Conservation (phyloP, 2,888 invertebrate genomes). For the Ennomos erosarius region DNA sequence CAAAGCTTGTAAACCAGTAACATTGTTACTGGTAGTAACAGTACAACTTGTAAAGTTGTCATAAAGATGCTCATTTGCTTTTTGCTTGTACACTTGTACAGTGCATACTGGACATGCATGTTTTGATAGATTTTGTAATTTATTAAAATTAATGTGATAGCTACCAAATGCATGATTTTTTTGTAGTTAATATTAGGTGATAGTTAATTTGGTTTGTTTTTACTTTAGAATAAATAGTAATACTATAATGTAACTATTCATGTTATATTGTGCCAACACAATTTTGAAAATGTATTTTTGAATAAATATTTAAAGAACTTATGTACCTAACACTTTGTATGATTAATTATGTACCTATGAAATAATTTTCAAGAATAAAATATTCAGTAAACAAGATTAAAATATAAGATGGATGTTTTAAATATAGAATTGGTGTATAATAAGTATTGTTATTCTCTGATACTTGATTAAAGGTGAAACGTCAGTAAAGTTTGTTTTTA, state of each 20-base stretch:
- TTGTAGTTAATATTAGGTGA: slow-evolving; percentile 14
- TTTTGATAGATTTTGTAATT: too few relatives aligned
- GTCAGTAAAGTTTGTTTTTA: slow-evolving; percentile 77
- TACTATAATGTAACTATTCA: slow-evolving; percentile 22
- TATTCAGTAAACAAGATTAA: slow-evolving; percentile 11
- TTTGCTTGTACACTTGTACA: too few relatives aligned
- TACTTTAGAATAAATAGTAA: slow-evolving; percentile 42
- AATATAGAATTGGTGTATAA: slow-evolving; percentile 64
- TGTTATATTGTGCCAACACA: slow-evolving; percentile 59
- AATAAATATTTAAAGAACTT: slow-evolving; percentile 44
- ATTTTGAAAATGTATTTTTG: slow-evolving; percentile 46
- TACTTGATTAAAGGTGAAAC: slow-evolving; percentile 60
- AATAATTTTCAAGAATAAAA: slow-evolving; percentile 3
- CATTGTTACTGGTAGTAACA: too few relatives aligned
- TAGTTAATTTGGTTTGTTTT: slow-evolving; percentile 36
- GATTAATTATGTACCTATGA: too few relatives aligned
- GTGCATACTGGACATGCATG: too few relatives aligned
- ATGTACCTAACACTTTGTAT: background rate
- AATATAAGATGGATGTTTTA: slow-evolving; percentile 49
- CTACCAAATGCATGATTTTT: slow-evolving; percentile 56
- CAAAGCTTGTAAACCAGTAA: too few relatives aligned
- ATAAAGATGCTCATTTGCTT: too few relatives aligned
- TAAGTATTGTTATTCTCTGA: slow-evolving; percentile 71
- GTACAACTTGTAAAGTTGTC: too few relatives aligned
- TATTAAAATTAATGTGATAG: slow-evolving; percentile 23